These are phyloP conservation scores for Pachydiplax longipennis DNA, from an alignment of 2,888 invertebrate species.

Conservation along the genomic window DNA sequence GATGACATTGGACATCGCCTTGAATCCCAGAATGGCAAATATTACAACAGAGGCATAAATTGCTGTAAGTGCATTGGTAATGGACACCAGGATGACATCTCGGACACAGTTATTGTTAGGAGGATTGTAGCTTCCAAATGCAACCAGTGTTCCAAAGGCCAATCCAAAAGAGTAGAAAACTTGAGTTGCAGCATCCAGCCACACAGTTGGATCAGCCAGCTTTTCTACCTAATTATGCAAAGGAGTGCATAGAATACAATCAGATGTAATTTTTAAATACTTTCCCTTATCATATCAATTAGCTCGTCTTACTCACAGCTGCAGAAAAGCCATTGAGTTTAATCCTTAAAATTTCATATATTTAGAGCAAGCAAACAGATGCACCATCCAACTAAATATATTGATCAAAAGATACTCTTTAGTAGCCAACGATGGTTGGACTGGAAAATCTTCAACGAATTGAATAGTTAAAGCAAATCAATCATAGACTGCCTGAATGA, in stretches of 20 bases:
- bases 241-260: background rate
- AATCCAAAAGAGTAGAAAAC: constrained; percentile 96
- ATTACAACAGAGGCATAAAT: constrained; percentile 95
- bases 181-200: constrained; percentile 96
- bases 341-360: too few species aligned
- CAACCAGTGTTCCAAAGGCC: constrained; percentile 93
- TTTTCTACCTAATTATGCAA: constrained; percentile 73
- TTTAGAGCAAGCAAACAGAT: too few species aligned
- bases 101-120: constrained; percentile 93
- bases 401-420: too few species aligned
- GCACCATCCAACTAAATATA: too few species aligned
- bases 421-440: too few species aligned
- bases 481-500: too few species aligned
- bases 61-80: constrained; percentile 92
- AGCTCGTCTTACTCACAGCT: too few species aligned
- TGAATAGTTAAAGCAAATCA: too few species aligned
- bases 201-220: constrained; percentile 85
- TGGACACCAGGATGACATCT: constrained; percentile 88
- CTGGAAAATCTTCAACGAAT: too few species aligned
- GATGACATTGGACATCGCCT: constrained; percentile 89
- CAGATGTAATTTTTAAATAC: background rate
- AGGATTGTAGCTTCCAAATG: constrained; percentile 94
- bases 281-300: too few species aligned
- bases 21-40: constrained; percentile 94
- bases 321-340: too few species aligned